These are phyloP conservation scores for Orycteropus afer DNA, from an alignment of 2,113 vertebrate species.

Conservation along the genomic window DNA sequence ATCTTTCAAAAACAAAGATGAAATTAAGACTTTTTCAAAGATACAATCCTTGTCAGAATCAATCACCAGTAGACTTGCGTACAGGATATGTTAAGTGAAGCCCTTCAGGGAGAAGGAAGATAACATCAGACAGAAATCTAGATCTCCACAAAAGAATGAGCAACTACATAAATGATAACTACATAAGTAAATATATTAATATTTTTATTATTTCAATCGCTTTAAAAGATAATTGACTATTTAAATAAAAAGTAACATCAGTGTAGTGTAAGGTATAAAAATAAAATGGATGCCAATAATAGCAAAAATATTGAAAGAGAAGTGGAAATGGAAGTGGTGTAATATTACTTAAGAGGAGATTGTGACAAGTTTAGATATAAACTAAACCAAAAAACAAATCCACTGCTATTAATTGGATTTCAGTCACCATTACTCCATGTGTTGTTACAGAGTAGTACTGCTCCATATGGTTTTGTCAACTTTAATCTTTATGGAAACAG, in stretches of 20 bases:
- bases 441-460: too few relatives aligned
- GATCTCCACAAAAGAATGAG: background rate
- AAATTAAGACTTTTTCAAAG: background rate
- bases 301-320: background rate
- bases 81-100: background rate
- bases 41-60: background rate
- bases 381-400: too few relatives aligned
- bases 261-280: background rate
- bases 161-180: background rate
- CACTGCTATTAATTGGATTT: too few relatives aligned
- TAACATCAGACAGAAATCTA: background rate
- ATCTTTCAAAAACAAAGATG: too few relatives aligned
- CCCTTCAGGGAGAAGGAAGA: background rate
- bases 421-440: too few relatives aligned
- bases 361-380: background rate
- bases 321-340: background rate
- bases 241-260: background rate
- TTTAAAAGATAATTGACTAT: background rate
- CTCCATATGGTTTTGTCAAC: too few relatives aligned
- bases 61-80: background rate
- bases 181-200: background rate
- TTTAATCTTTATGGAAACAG: too few relatives aligned
- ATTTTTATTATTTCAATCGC: background rate
- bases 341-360: background rate
- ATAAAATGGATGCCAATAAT: background rate